A percentile compares a stretch with the other conserved stretches of the same genome.
Evolutionary conservation across 2,888 invertebrate species (phyloP).

Genomic region (Drosophila falleni): DNA sequence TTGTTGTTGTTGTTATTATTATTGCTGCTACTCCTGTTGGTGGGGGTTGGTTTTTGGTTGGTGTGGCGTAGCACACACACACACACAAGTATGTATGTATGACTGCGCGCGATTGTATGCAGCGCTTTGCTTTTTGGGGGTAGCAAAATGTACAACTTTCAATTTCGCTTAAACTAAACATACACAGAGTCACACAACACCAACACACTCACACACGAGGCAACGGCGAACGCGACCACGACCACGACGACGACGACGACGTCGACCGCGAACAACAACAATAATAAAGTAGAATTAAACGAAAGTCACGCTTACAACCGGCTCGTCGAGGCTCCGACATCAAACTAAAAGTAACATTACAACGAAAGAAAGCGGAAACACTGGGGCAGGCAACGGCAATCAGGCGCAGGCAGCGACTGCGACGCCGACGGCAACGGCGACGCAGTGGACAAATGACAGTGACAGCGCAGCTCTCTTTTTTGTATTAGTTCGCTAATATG

Average conservation of each 20-base stretch:
- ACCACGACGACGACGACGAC: slow-evolving; percentile 19
- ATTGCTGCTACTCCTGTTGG: slow-evolving; percentile 63
- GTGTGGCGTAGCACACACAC: slow-evolving; percentile 61
- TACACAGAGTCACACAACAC: slow-evolving; percentile 51
- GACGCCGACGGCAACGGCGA: slow-evolving; percentile 60
- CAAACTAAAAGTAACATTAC: slow-evolving; percentile 82
- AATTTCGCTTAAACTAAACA: slow-evolving; percentile 79
- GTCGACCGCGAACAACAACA: slow-evolving; percentile 56
- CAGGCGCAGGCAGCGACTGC: slow-evolving; percentile 64
- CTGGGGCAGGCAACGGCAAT: slow-evolving; percentile 77
- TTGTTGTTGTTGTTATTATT: slow-evolving; percentile 39
- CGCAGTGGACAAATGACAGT: slow-evolving; percentile 73
- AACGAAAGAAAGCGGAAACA: slow-evolving; percentile 82
- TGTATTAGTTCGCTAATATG: slow-evolving; percentile 69
- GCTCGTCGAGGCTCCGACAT: slow-evolving; percentile 79
- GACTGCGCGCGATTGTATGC: slow-evolving; percentile 77
- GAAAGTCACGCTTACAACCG: slow-evolving; percentile 81
- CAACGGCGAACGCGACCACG: slow-evolving; percentile 45
- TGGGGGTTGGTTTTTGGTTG: slow-evolving; percentile 77
- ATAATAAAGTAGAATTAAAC: slow-evolving; percentile 76
- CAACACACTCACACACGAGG: slow-evolving; percentile 49
- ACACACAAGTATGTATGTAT: slow-evolving; percentile 46
- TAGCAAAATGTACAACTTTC: slow-evolving; percentile 79
- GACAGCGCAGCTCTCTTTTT: slow-evolving; percentile 71
- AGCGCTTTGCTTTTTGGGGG: slow-evolving; percentile 80